Base-by-base conservation (phyloP, 2,888 invertebrate species). In the Lobophora halterata region DNA sequence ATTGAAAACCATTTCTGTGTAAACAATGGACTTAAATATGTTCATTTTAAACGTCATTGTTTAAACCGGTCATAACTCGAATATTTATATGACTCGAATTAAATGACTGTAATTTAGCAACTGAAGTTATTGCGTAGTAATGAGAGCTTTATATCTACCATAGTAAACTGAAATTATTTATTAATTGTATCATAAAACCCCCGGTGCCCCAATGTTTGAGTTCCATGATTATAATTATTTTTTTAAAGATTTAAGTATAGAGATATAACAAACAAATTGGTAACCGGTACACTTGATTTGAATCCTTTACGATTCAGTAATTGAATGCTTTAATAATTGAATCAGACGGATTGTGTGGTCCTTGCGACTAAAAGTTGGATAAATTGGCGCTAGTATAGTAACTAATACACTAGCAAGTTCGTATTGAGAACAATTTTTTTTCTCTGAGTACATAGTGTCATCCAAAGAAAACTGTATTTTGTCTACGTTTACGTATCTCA, bases 111-210 rank as follows among this genome's bases (percentile, higher is more conserved):
- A 71, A 70, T 70, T 72, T 70, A 44, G 58, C 55, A 58, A 46
- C 43, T 35, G 32, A 37, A 55, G 58, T 70, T 66, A 73, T 65
- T 67, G 62, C 71, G 65, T 61, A 49, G 48, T 63, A 67, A 70
- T 70, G 62, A 58, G 58, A 65, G 48, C 55, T 66, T 69, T 65
- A 73, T 66, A 66, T 63, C 47, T 59, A 61, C 47, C 59, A 43
- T 52, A 55, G 51, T 63, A 56, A 62, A 66, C 50, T 61, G 52
- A 68, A 17, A 73, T 69, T 67, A 63, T 70, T 69, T 67, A 68
- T 69, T 71, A 70, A 78, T 68, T 65, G 58, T 55, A 41, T 60
- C 58, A 53, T 72, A 67, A 73, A 71, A 45, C 32, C 32, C 32
- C 45, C 37, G 28, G 53, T 40, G 19, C 29, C 8, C 5, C 12